Conservation (phyloP, 2,797 vertebrate species). For the Leuciscus waleckii region DNA sequence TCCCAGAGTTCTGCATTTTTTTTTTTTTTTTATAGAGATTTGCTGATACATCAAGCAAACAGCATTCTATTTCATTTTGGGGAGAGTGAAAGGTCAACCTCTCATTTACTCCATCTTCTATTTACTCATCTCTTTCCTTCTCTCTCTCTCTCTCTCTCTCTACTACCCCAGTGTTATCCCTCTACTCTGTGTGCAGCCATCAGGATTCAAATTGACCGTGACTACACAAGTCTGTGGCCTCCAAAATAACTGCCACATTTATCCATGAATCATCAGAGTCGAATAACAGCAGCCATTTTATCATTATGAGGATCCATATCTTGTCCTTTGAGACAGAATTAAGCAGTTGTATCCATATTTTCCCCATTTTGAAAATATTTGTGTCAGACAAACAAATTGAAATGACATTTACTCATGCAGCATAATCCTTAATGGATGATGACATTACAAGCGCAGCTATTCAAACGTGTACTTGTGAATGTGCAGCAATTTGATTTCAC, state of each 20-base stretch:
- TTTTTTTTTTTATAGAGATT: constrained; percentile 26
- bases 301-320: constrained; percentile 57
- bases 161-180: background rate
- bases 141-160: constrained; percentile 8
- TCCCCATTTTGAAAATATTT: constrained; percentile 17
- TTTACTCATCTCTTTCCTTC: background rate
- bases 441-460: constrained; percentile 27
- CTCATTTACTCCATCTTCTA: constrained; percentile 28
- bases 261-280: constrained; percentile 47
- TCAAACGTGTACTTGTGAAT: constrained; percentile 33
- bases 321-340: constrained; percentile 57
- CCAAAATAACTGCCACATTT: constrained; percentile 33
- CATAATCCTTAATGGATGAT: constrained; percentile 25
- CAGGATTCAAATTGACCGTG: constrained; percentile 39
- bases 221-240: constrained; percentile 20
- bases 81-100: constrained; percentile 24
- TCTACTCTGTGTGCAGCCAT: constrained; percentile 11
- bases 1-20: constrained; percentile 31
- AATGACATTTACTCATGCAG: constrained; percentile 36
- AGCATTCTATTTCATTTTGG: constrained; percentile 35
- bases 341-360: constrained; percentile 44
- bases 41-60: constrained; percentile 43
- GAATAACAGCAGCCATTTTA: constrained; percentile 48
- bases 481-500: constrained; percentile 7
- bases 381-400: constrained; percentile 41